Base-by-base conservation (phyloP, 2,113 vertebrate genomes). In the Columbina picui region DNA sequence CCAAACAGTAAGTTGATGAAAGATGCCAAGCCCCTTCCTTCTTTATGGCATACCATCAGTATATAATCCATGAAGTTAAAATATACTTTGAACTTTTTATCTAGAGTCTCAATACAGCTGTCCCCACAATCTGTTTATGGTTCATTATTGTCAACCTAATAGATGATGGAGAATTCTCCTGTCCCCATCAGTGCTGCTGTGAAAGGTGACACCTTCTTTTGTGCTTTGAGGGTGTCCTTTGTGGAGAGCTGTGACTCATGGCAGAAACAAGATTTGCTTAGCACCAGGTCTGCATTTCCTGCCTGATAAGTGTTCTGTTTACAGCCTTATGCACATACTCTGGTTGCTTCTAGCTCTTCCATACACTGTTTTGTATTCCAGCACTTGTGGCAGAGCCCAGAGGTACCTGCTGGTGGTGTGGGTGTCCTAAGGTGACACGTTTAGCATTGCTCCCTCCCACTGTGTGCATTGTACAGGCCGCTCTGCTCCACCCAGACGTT, bases 291-390 rank as follows among this genome's bases (percentile, higher is more conserved):
- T 84, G 25, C 29, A 4, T 87, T 93, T 91, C 39, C 34, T 89
- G 29, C 65, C 45, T 60, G 41, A 4, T 70, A 41, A 12, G 27
- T 39, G 3, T n/a, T 77, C 21, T 25, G 45, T 19, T 65, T 85
- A 21, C 5, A 14, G n/a, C 21, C 9, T 71, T 39, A n/a, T 34
- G 55, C 39, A 61, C 20, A 41, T 36, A 32, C 20, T 80, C 11
- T 27, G 12, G 32, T 59, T 67, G 15, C 26, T 92, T 79, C 50
- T 3, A 1, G 14, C 70, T 94, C 21, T 47, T 8, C 69, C 0
- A 0, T 25, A 11, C 15, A 1, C 1, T 1, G 5, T 61, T 84
- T 29, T 12, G 4, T 19, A 7, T 38, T 26, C 53, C n/a, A 53
- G 34, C n/a, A 2, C n/a, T 77, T 0, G 3, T 34, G 50, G 34